A percentile compares a stretch with the other conserved stretches of the same genome.
Conservation (phyloP, 2,113 vertebrate genomes). For the Anas platyrhynchos region DNA sequence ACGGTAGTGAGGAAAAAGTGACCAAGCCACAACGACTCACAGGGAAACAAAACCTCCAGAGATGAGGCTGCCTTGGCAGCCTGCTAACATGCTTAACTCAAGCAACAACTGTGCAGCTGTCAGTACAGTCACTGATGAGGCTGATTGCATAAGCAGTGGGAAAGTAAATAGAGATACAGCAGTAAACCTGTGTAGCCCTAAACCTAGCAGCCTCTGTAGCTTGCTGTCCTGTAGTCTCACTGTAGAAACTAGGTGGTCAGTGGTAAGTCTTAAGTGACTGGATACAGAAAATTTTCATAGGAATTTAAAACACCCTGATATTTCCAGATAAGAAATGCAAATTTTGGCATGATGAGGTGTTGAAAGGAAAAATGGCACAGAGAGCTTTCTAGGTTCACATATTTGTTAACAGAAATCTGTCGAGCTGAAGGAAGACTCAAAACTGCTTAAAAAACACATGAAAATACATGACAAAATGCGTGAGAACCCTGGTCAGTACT, state of each 20-base stretch:
- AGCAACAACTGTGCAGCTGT: background rate
- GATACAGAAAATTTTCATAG: background rate
- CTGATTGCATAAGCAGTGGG: background rate
- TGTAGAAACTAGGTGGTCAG: background rate
- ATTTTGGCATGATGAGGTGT: background rate
- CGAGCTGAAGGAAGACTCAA: background rate
- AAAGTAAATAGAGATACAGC: background rate
- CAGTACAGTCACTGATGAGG: background rate
- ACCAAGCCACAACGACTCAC: constrained; percentile 22
- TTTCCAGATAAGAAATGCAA: background rate
- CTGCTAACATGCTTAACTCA: background rate
- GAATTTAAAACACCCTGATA: background rate
- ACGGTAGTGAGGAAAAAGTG: background rate
- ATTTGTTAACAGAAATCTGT: background rate
- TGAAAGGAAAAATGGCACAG: background rate
- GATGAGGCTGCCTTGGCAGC: background rate
- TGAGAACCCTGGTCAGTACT: background rate
- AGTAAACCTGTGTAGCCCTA: background rate
- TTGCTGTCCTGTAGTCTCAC: background rate
- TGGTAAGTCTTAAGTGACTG: background rate
- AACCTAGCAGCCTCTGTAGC: background rate
- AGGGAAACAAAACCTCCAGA: background rate
- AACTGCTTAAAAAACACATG: background rate
- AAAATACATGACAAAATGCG: background rate
- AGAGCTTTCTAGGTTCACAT: background rate